phyloP scores from a whole-genome alignment of 2,797 vertebrate genomes.

The Sylvilagus floridanus region DNA sequence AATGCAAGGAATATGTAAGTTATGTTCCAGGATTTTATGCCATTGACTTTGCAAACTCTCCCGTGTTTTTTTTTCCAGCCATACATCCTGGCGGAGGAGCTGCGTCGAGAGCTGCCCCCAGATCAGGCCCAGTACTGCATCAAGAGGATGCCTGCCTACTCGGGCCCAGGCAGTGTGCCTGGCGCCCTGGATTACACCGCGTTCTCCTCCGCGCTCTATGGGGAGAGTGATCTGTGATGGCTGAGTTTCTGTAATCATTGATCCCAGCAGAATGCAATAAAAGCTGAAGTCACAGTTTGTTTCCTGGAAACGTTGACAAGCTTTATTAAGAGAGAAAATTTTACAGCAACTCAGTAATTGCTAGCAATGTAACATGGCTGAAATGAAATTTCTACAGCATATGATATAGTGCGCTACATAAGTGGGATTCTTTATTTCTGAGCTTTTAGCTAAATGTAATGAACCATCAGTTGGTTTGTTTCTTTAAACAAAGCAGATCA shows the following conservation, averaged over 20 bases:
- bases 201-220: slow-evolving; percentile 92
- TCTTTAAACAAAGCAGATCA: slow-evolving; percentile 58
- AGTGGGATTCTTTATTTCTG: slow-evolving; percentile 80
- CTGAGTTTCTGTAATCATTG: slow-evolving; percentile 60
- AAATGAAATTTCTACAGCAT: slow-evolving; percentile 68
- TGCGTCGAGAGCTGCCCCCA: slow-evolving; percentile 91
- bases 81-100: slow-evolving; percentile 92
- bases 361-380: slow-evolving; percentile 66
- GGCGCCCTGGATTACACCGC: slow-evolving; percentile 93
- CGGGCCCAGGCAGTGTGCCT: slow-evolving; percentile 88
- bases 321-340: slow-evolving; percentile 78
- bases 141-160: slow-evolving; percentile 92
- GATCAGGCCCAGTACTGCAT: slow-evolving; percentile 95
- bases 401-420: slow-evolving; percentile 71
- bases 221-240: slow-evolving; percentile 93
- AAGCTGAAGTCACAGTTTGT: slow-evolving; percentile 82
- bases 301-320: slow-evolving; percentile 84
- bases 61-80: slow-evolving; percentile 85
- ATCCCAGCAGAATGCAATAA: slow-evolving; percentile 80
- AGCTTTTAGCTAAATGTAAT: slow-evolving; percentile 77
- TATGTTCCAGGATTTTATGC: not conserved
- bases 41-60: not conserved
- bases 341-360: slow-evolving; percentile 76
- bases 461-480: slow-evolving; percentile 50
- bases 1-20: not conserved